phyloP scores from a whole-genome alignment of 2,797 vertebrate species.

The Ispidina picta region DNA sequence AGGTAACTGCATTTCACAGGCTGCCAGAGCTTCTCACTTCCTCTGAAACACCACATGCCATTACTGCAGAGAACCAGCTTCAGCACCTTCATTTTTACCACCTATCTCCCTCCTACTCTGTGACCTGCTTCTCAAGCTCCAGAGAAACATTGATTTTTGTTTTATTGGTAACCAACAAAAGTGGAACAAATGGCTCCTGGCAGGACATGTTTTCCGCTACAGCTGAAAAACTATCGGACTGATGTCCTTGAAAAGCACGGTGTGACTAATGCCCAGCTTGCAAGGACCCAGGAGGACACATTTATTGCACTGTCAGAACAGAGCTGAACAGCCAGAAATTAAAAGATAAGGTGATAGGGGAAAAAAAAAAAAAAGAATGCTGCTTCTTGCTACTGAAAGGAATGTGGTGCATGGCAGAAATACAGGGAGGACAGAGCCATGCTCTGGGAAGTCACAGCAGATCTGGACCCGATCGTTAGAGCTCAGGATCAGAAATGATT shows the following conservation, averaged over 20 bases:
- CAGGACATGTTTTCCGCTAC: constrained; percentile 38
- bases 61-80: constrained; percentile 3
- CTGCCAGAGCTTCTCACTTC: not conserved
- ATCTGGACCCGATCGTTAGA: not conserved
- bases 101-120: constrained; percentile 33
- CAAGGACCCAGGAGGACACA: constrained; percentile 53
- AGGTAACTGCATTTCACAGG: not conserved
- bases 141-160: constrained; percentile 10
- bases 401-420: not conserved
- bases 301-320: constrained; percentile 56
- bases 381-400: not conserved
- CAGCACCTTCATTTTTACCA: constrained; percentile 40
- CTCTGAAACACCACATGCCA: constrained; percentile 3
- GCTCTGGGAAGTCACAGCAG: not conserved
- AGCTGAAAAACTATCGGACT: constrained; percentile 48
- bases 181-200: constrained; percentile 58
- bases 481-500: not conserved
- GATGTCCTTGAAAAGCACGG: constrained; percentile 62
- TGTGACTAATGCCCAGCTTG: constrained; percentile 58
- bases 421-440: not conserved
- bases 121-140: constrained; percentile 24
- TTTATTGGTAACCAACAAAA: constrained; percentile 60
- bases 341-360: constrained; percentile 20
- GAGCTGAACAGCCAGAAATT: constrained; percentile 53
- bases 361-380: constrained; percentile 22